Base-by-base conservation (phyloP, 2,888 invertebrate genomes). In the Rhagonycha fulva region DNA sequence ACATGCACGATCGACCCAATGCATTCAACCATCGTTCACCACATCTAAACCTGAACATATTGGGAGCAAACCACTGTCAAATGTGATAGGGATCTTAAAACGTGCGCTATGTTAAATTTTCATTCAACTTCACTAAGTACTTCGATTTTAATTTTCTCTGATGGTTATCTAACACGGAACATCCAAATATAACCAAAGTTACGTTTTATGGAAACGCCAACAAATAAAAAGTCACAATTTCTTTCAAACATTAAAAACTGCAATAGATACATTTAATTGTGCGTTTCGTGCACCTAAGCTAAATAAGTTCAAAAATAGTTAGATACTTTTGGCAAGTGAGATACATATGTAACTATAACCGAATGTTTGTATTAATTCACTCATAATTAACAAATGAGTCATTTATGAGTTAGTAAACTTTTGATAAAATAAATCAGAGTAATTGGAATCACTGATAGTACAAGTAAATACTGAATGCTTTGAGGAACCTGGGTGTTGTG, bases 11-110 rank as follows among this genome's bases (percentile, higher is more conserved):
- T 80, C 81, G 80, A 80, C 75, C 81, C 82, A 76, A 81, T 78
- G 82, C 82, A 81, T 81, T 80, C 81, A 79, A 76, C 80, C 78
- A 81, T 79, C 79, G 77, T 79, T 79, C 78, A 80, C 79, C 80
- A 81, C 80, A 79, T 78, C 80, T 79, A 78, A 81, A 82, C 80
- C 81, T 78, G 79, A 79, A 76, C 80, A 82, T 82, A 83, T 80
- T 80, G 78, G 76, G 81, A 82, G 82, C 81, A 83, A 84, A 84
- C 84, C 83, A 80, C 81, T 81, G 81, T 82, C 82, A 83, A 83
- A 84, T 82, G 82, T 82, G 83, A 84, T 83, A 82, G 82, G 81
- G 82, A 84, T 83, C 83, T 81, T 24, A 23, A 26, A 19, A 66
- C 62, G 62, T 47, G 47, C 47, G 47, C 47, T 47, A 47, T 47